These are phyloP conservation scores for Drosophila colorata DNA, from an alignment of 2,888 invertebrate species.

Conservation along the genomic window DNA sequence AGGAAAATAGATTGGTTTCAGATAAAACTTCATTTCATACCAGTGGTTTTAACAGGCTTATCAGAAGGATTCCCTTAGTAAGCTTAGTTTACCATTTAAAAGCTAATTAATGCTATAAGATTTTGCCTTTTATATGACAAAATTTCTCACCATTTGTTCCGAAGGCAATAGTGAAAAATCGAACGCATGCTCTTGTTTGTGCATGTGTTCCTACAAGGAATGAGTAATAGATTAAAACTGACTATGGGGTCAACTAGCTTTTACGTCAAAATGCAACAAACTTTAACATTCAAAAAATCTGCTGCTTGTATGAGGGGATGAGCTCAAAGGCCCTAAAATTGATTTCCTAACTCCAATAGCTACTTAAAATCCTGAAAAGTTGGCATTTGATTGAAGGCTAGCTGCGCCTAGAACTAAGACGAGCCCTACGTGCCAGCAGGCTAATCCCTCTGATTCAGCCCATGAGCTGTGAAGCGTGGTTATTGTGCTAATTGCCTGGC, in stretches of 20 bases:
- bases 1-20: too few relatives aligned
- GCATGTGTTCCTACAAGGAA: too few relatives aligned
- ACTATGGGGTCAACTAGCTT: background rate
- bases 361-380: background rate
- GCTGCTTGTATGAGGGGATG: background rate
- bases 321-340: background rate
- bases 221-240: background rate
- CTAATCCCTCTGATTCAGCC: conserved; percentile 24
- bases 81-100: too few relatives aligned
- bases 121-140: too few relatives aligned
- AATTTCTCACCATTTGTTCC: too few relatives aligned
- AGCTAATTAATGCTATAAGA: too few relatives aligned
- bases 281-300: background rate
- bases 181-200: too few relatives aligned
- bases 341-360: background rate
- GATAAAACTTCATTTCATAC: too few relatives aligned
- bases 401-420: background rate
- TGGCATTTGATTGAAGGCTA: conserved; percentile 20
- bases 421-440: conserved; percentile 23
- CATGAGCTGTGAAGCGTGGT: background rate
- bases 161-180: too few relatives aligned
- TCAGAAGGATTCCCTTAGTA: too few relatives aligned
- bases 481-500: background rate
- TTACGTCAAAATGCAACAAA: background rate
- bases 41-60: too few relatives aligned